Evolutionary conservation across 2,888 invertebrate genomes (phyloP).

Genomic region (Apamea sordens): DNA sequence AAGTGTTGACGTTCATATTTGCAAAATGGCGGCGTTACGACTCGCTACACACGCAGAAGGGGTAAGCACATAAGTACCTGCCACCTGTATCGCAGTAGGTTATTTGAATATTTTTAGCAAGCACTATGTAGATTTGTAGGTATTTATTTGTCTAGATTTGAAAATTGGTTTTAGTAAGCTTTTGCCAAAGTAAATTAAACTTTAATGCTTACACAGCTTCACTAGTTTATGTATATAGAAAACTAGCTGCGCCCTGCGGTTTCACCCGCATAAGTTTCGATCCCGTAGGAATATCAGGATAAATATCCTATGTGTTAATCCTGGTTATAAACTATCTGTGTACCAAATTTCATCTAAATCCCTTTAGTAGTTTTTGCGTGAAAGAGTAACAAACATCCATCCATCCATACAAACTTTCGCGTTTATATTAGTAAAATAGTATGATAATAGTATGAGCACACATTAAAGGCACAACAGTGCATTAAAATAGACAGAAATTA

Average conservation of each 20-base stretch:
- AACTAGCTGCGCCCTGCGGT: no score
- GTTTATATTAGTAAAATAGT: no score
- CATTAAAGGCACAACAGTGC: background rate
- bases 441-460: background rate
- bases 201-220: background rate
- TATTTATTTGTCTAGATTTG: background rate
- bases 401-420: no score
- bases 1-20: slow-evolving; percentile 73
- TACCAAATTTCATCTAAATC: no score
- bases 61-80: slow-evolving; percentile 29
- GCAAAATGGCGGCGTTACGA: slow-evolving; percentile 71
- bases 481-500: background rate
- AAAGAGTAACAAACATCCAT: no score
- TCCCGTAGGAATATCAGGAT: no score
- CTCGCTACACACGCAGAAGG: slow-evolving; percentile 28
- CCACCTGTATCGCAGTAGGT: slow-evolving; percentile 40
- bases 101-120: slow-evolving; percentile 35
- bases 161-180: no score
- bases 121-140: background rate
- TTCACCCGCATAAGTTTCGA: no score
- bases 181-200: background rate
- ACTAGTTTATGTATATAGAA: background rate
- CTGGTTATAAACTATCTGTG: no score
- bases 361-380: no score
- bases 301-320: no score